Evolutionary conservation across 2,888 invertebrate genomes (phyloP).

Genomic region (Allacma fusca): DNA sequence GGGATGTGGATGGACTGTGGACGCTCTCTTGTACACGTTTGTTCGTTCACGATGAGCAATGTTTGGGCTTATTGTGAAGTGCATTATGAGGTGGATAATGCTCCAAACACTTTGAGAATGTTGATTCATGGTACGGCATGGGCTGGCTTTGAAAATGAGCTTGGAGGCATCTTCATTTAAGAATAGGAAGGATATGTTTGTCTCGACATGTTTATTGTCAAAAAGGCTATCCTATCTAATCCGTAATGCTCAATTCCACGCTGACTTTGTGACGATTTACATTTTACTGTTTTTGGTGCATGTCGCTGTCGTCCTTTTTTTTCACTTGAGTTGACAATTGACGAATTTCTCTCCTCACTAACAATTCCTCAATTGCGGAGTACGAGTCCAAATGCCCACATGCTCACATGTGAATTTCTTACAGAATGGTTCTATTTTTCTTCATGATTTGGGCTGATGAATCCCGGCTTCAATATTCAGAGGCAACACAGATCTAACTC

Average conservation of each 20-base stretch:
- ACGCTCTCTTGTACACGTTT: too few species aligned
- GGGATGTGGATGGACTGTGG: too few species aligned
- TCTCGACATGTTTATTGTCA: background rate
- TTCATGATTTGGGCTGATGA: background rate
- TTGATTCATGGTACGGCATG: too few species aligned
- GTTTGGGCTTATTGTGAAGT: too few species aligned
- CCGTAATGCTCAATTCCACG: conserved; percentile 4
- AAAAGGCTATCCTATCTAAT: background rate
- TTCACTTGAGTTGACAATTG: conserved; percentile 35
- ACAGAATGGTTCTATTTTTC: background rate
- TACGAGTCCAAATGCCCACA: background rate
- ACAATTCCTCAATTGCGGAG: background rate
- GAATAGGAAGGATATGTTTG: background rate
- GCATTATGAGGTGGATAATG: too few species aligned
- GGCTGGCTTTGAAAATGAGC: too few species aligned
- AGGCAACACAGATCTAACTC: too few species aligned
- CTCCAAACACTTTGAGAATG: too few species aligned
- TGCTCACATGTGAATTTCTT: background rate
- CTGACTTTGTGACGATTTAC: conserved; percentile 30
- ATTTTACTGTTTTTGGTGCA: conserved; percentile 37
- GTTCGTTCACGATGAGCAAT: too few species aligned
- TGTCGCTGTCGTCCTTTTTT: conserved; percentile 35
- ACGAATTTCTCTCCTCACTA: conserved; percentile 29
- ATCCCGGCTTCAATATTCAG: background rate
- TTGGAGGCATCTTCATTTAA: too few species aligned